Evolutionary conservation across 2,113 vertebrate species (phyloP).

Genomic region (Chaetodon auriga): DNA sequence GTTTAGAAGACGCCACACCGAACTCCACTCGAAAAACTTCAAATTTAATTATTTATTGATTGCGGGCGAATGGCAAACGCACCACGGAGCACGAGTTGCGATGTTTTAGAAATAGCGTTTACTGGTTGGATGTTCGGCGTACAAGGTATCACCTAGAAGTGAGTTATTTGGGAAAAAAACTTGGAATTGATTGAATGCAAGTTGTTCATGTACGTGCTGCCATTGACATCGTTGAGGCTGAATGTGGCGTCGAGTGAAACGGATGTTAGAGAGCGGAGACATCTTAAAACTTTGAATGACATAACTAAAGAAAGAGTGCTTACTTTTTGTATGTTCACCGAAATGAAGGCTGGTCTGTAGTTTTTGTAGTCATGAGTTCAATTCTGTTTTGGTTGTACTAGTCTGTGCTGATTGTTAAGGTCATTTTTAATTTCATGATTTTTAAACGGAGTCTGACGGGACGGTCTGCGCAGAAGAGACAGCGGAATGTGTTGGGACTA

Average conservation of each 20-base stretch:
- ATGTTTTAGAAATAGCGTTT: rapidly evolving
- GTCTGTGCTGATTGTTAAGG: rapidly evolving
- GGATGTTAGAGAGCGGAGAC: not conserved
- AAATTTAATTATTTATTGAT: not conserved
- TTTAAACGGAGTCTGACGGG: slow-evolving; percentile 2
- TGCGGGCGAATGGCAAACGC: rapidly evolving
- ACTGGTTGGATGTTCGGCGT: rapidly evolving
- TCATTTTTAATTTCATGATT: not conserved
- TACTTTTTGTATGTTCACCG: not conserved
- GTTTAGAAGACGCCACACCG: slow-evolving; percentile 7
- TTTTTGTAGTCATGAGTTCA: no score
- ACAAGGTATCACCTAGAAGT: rapidly evolving
- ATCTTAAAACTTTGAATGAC: not conserved
- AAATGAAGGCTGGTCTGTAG: not conserved
- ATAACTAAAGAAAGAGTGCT: not conserved
- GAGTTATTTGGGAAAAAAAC: not conserved
- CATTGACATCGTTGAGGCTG: not conserved
- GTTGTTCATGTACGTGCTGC: not conserved
- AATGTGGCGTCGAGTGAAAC: not conserved
- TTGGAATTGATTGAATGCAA: not conserved
- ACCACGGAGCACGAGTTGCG: rapidly evolving
- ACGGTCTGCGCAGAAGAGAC: not conserved
- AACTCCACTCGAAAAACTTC: not conserved
- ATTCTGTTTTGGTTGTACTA: not conserved
- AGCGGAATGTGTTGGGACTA: slow-evolving; percentile 21